Conservation (phyloP, 2,113 vertebrate genomes). For the Amphilophus citrinellus region DNA sequence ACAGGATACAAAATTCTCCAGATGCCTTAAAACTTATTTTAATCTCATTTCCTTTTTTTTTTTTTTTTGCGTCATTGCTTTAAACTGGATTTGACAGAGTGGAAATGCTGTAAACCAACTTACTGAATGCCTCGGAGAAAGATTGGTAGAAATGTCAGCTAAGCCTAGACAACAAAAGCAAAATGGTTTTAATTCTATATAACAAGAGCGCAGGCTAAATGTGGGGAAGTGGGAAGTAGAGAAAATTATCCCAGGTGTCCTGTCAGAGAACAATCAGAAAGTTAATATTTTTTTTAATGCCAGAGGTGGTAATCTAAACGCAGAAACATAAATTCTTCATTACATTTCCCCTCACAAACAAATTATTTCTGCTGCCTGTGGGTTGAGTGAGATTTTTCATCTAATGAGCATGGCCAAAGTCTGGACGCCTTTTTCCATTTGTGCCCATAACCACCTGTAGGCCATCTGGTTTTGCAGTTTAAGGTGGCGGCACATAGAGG, state of each 20-base stretch:
- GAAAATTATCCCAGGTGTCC: background rate
- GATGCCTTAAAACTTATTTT: background rate
- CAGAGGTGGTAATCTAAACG: background rate
- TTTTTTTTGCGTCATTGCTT: background rate
- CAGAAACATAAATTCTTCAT: background rate
- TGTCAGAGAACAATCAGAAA: constrained; percentile 15
- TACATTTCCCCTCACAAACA: constrained; percentile 13
- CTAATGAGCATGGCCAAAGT: constrained; percentile 40
- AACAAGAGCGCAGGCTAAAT: background rate
- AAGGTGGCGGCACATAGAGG: background rate
- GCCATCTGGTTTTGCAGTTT: constrained; percentile 27
- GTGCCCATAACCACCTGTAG: constrained; percentile 4
- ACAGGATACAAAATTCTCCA: constrained; percentile 8
- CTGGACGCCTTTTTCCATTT: constrained; percentile 31
- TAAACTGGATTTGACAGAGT: background rate
- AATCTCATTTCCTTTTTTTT: background rate
- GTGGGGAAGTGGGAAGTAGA: background rate
- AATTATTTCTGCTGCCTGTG: constrained; percentile 40
- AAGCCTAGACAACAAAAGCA: background rate
- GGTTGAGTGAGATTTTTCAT: constrained; percentile 27
- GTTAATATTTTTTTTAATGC: background rate
- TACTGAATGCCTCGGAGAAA: background rate
- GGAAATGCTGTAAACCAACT: constrained; percentile 1
- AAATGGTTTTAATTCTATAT: background rate
- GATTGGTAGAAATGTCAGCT: background rate